These are phyloP conservation scores for Chionis minor DNA, from an alignment of 2,113 vertebrate species.

Conservation along the genomic window DNA sequence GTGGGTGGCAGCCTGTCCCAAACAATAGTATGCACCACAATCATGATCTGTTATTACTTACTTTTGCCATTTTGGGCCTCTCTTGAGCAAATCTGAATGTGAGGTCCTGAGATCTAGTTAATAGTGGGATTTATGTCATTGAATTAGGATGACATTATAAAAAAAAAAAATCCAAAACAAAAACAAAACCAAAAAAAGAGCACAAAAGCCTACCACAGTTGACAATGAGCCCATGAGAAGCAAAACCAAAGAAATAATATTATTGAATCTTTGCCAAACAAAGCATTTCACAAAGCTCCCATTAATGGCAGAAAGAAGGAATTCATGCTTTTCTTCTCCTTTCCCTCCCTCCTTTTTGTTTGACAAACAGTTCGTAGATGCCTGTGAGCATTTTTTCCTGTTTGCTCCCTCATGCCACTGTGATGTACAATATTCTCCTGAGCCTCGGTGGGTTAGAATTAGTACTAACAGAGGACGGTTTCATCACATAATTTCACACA, in stretches of 20 bases:
- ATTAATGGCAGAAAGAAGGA: neutral
- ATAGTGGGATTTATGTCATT: neutral
- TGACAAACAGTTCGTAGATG: neutral
- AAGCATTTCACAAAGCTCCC: neutral
- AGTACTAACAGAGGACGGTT: neutral
- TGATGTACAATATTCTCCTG: neutral
- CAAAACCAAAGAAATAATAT: neutral
- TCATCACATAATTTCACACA: neutral
- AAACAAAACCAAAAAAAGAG: neutral
- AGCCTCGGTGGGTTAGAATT: neutral
- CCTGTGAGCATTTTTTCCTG: neutral
- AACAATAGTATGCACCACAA: neutral
- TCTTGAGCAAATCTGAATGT: neutral
- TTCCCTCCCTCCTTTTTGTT: neutral
- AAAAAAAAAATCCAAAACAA: neutral
- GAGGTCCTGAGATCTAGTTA: neutral
- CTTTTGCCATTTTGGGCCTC: neutral
- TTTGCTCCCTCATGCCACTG: neutral
- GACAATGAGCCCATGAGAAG: neutral
- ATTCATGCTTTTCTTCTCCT: neutral
- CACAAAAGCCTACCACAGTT: neutral
- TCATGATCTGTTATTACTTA: neutral
- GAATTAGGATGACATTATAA: neutral
- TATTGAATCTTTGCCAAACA: neutral
- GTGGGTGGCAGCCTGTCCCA: neutral